These are phyloP conservation scores for Solea solea DNA, from an alignment of 2,113 vertebrate species.

Conservation along the genomic window DNA sequence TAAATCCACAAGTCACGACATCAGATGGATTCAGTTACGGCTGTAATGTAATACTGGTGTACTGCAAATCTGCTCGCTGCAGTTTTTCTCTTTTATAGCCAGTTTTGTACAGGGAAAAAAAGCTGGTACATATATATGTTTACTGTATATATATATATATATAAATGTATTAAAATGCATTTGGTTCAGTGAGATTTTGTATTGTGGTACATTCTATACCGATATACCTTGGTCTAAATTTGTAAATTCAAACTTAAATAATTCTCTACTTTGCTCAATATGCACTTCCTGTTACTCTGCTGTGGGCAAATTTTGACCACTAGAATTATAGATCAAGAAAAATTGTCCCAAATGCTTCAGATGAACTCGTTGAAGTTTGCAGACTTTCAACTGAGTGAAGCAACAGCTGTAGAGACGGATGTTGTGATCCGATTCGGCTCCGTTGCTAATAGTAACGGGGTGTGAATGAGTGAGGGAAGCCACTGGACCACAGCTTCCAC, in stretches of 20 bases:
- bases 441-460: neutral
- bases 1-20: slow-evolving; percentile 57
- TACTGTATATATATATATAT: no score
- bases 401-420: neutral
- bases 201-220: neutral
- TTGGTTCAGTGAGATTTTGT: no score
- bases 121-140: no score
- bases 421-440: neutral
- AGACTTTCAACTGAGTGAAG: neutral
- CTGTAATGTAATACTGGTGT: slow-evolving; percentile 59
- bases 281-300: neutral
- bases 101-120: slow-evolving; percentile 51
- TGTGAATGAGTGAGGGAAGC: neutral
- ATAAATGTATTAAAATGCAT: no score
- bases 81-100: slow-evolving; percentile 49
- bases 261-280: neutral
- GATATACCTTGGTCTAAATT: neutral
- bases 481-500: slow-evolving; percentile 1
- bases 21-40: slow-evolving; percentile 57
- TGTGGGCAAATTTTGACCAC: neutral
- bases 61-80: slow-evolving; percentile 40
- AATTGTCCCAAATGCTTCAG: neutral
- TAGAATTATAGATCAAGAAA: neutral
- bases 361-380: neutral
- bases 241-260: neutral